Evolutionary conservation across 2,113 vertebrate genomes (phyloP).

Genomic region (Coptodon bakossiorum): DNA sequence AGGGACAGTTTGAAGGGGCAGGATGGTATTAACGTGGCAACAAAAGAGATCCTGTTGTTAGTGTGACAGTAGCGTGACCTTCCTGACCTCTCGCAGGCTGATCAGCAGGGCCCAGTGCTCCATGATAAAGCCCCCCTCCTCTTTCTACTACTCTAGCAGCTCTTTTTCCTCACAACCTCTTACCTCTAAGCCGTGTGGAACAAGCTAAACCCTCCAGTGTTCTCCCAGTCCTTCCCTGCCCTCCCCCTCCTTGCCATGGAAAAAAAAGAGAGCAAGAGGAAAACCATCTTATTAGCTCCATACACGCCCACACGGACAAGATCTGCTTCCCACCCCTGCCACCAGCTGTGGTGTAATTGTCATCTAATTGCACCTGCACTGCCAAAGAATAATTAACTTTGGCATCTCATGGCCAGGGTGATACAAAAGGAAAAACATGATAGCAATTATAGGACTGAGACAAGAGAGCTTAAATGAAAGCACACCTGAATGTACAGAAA

Average conservation of each 20-base stretch:
- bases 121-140: slow-evolving; percentile 25
- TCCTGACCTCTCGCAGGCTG: slow-evolving; percentile 59
- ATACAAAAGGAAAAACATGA: slow-evolving; percentile 66
- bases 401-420: slow-evolving; percentile 51
- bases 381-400: slow-evolving; percentile 69
- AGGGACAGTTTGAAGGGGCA: slow-evolving; percentile 5
- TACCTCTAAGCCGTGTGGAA: slow-evolving; percentile 60
- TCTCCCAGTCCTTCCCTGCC: slow-evolving; percentile 4
- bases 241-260: neutral
- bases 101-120: slow-evolving; percentile 44
- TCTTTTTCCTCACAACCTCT: slow-evolving; percentile 31
- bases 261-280: neutral
- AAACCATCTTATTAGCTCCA: slow-evolving; percentile 60
- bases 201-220: slow-evolving; percentile 45
- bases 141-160: slow-evolving; percentile 2
- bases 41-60: slow-evolving; percentile 72
- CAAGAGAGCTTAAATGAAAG: slow-evolving; percentile 15
- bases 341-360: slow-evolving; percentile 75
- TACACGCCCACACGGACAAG: slow-evolving; percentile 46
- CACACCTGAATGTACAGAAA: slow-evolving; percentile 52
- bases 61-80: slow-evolving; percentile 73
- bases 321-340: slow-evolving; percentile 50
- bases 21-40: slow-evolving; percentile 26
- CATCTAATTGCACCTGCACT: slow-evolving; percentile 74
- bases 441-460: slow-evolving; percentile 55